phyloP scores from a whole-genome alignment of 1,140 invertebrate genomes.

The Habropoda laboriosa region DNA sequence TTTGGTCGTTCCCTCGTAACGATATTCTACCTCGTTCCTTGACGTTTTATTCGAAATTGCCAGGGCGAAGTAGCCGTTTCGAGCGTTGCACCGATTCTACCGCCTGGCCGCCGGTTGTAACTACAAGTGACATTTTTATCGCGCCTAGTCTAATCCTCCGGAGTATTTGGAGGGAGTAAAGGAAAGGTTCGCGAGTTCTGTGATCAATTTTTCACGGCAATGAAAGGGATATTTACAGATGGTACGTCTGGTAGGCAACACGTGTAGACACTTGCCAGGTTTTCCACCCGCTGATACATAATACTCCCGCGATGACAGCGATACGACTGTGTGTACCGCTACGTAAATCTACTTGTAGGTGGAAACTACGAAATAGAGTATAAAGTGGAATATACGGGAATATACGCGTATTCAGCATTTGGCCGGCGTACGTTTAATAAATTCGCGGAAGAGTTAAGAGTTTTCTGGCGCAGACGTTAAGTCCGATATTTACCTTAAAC shows the following conservation, averaged over 20 bases:
- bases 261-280: background rate
- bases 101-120: background rate
- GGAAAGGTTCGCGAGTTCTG: background rate
- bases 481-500: slow-evolving; percentile 51
- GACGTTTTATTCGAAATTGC: slow-evolving; percentile 19
- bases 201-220: slow-evolving; percentile 20
- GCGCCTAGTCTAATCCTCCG: background rate
- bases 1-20: slow-evolving; percentile 5
- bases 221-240: too few species aligned
- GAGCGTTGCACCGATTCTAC: slow-evolving; percentile 9
- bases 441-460: slow-evolving; percentile 47
- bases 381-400: slow-evolving; percentile 16
- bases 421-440: slow-evolving; percentile 50
- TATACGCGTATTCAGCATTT: slow-evolving; percentile 55
- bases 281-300: slow-evolving; percentile 6
- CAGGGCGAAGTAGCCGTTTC: background rate
- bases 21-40: background rate
- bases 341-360: slow-evolving; percentile 5
- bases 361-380: background rate
- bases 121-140: slow-evolving; percentile 23
- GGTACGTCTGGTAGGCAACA: background rate
- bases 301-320: background rate
- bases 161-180: background rate
- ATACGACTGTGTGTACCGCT: background rate
- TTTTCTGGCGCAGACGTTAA: slow-evolving; percentile 51